Conservation (phyloP, 2,797 vertebrate species). For the Acanthurus leucopareius region DNA sequence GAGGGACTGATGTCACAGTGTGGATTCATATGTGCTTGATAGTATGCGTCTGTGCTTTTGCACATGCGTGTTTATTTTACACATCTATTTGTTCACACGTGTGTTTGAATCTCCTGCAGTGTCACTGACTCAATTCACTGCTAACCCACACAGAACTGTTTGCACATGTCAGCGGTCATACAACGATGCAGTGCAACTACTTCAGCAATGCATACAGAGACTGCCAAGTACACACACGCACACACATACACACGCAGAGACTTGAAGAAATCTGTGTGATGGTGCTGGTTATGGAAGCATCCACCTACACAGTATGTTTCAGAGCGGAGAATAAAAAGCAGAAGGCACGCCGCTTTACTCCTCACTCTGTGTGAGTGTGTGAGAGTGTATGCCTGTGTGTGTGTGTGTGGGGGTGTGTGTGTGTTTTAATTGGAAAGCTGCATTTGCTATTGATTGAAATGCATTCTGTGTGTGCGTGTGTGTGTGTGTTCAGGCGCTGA, state of each 20-base stretch:
- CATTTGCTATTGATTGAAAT: constrained; percentile 76
- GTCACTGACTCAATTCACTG: constrained; percentile 62
- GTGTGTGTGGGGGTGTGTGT: constrained; percentile 24
- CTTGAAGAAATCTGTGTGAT: constrained; percentile 55
- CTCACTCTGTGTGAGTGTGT: background rate
- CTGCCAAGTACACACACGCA: background rate
- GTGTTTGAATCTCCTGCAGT: constrained; percentile 29
- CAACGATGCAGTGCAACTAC: constrained; percentile 39
- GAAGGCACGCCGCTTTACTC: constrained; percentile 23
- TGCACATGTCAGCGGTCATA: constrained; percentile 68
- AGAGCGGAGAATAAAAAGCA: constrained; percentile 46
- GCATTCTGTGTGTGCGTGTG: constrained; percentile 15
- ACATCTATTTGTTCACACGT: background rate
- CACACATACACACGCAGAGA: constrained; percentile 11
- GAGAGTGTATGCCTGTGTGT: background rate
- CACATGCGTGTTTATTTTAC: background rate
- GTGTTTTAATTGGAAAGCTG: constrained; percentile 72
- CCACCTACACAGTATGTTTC: constrained; percentile 57
- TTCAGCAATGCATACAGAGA: constrained; percentile 31
- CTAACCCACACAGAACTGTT: constrained; percentile 64
- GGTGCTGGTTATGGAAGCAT: constrained; percentile 46
- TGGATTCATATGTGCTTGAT: constrained; percentile 3
- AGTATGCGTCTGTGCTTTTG: constrained; percentile 3
- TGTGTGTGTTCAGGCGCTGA: constrained; percentile 30
- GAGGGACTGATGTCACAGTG: constrained; percentile 1